These are phyloP conservation scores for Rhadina sibilatrix DNA, from an alignment of 2,113 vertebrate genomes.

Conservation along the genomic window DNA sequence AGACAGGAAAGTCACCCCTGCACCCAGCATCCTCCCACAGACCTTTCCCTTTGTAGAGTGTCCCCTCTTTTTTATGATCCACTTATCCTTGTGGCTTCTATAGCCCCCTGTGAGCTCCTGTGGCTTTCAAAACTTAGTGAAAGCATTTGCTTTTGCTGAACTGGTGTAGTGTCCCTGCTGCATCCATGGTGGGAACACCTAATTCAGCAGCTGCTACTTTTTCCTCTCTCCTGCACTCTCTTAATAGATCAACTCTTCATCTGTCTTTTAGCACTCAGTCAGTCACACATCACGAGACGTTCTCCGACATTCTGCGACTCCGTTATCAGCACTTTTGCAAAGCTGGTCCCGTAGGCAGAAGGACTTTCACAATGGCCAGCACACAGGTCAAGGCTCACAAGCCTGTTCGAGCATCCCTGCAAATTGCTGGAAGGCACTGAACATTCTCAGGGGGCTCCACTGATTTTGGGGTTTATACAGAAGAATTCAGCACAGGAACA, in stretches of 20 bases:
- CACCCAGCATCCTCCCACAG: not conserved
- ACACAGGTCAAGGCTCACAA: fast-evolving
- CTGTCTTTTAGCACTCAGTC: not conserved
- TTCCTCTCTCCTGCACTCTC: not conserved
- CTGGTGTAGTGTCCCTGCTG: not conserved
- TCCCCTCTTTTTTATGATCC: not conserved
- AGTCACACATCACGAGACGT: not conserved
- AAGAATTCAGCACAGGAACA: not conserved
- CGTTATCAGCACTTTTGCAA: not conserved
- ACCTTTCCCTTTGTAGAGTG: not conserved
- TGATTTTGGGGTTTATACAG: not conserved
- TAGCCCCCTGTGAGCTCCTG: not conserved
- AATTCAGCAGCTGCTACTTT: not conserved
- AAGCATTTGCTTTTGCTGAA: not conserved
- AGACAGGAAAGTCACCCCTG: not conserved
- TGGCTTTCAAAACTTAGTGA: not conserved
- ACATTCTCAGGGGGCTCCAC: not conserved
- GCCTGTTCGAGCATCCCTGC: not conserved
- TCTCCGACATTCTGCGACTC: not conserved
- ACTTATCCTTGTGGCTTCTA: not conserved
- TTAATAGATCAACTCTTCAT: not conserved
- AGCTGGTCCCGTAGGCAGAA: fast-evolving
- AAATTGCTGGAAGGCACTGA: not conserved
- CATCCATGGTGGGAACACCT: not conserved
- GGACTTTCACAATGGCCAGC: not conserved